These are phyloP conservation scores for Equus quagga DNA, from an alignment of 2,113 vertebrate genomes.

Conservation along the genomic window DNA sequence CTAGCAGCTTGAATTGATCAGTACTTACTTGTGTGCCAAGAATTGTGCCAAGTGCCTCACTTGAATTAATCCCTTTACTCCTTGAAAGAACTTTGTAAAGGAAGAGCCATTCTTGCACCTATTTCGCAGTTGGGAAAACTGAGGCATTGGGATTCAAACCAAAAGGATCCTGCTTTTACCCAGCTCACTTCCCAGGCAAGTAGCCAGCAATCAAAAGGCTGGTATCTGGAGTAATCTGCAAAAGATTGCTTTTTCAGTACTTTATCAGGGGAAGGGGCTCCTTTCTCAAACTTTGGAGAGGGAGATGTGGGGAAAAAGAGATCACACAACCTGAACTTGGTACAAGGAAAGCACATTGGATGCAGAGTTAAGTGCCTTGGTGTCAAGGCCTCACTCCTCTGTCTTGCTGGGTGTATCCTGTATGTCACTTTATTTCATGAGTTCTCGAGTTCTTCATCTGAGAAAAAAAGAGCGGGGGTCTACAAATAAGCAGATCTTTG, in stretches of 20 bases:
- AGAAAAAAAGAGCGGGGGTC: neutral
- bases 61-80: neutral
- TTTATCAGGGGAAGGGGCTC: neutral
- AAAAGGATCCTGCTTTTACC: neutral
- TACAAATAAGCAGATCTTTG: neutral
- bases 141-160: neutral
- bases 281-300: neutral
- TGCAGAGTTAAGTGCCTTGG: rapidly evolving
- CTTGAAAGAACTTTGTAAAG: neutral
- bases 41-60: neutral
- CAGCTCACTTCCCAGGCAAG: neutral
- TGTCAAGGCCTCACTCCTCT: neutral
- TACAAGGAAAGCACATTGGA: neutral
- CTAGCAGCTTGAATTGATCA: neutral
- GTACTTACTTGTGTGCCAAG: neutral
- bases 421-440: neutral
- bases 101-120: neutral
- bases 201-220: neutral
- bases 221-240: neutral
- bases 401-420: neutral
- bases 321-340: neutral
- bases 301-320: neutral
- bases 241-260: neutral
- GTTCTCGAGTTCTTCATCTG: neutral
- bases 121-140: neutral